Evolutionary conservation across 2,113 vertebrate species (phyloP).

Genomic region (Gavia stellata): DNA sequence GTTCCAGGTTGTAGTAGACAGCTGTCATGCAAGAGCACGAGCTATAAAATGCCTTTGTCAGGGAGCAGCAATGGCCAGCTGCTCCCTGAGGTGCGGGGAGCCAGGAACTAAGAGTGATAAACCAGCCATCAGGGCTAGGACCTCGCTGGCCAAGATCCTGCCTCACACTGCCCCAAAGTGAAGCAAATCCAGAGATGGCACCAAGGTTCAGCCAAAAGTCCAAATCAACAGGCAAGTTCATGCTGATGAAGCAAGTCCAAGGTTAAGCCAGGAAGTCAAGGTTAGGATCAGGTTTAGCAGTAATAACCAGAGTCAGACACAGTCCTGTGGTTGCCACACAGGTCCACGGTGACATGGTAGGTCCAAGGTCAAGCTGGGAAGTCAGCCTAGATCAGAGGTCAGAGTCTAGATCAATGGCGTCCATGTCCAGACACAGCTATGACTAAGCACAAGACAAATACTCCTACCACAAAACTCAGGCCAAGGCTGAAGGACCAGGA

Average conservation of each 20-base stretch:
- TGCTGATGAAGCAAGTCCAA: not conserved
- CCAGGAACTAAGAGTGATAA: not conserved
- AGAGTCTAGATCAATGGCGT: not conserved
- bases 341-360: not conserved
- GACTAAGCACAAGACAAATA: not conserved
- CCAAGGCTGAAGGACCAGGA: not conserved
- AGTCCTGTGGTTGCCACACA: not conserved
- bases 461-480: not conserved
- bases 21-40: not conserved
- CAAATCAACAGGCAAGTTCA: not conserved
- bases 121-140: not conserved
- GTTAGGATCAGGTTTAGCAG: not conserved
- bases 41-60: not conserved
- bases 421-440: not conserved
- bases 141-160: not conserved
- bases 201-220: not conserved
- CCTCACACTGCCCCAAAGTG: not conserved
- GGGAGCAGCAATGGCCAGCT: not conserved
- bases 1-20: not conserved
- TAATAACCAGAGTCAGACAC: not conserved
- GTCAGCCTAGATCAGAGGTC: not conserved
- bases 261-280: not conserved
- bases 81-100: not conserved
- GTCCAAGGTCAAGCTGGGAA: not conserved
- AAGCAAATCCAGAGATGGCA: not conserved